A percentile compares a stretch with the other conserved stretches of the same genome.
Conservation (phyloP, 1,140 invertebrate genomes). For the Philaenus spumarius region DNA sequence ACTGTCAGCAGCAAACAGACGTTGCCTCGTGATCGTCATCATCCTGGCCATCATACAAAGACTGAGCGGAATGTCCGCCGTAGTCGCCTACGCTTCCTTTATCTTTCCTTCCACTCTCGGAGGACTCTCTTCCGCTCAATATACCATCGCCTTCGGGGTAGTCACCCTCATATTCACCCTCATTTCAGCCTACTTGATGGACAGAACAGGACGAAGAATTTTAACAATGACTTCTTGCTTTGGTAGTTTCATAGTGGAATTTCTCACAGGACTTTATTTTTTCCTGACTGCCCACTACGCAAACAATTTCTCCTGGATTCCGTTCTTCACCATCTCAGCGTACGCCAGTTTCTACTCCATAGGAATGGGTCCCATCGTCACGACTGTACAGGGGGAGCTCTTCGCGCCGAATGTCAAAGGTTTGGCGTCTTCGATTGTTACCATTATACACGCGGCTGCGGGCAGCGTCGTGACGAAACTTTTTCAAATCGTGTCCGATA, state of each 20-base stretch:
- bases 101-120: slow-evolving; percentile 33
- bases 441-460: slow-evolving; percentile 38
- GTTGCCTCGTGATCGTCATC: slow-evolving; percentile 43
- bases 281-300: slow-evolving; percentile 44
- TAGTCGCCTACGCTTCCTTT: slow-evolving; percentile 26
- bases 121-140: slow-evolving; percentile 15
- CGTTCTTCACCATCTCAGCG: slow-evolving; percentile 48
- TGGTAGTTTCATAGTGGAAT: slow-evolving; percentile 43
- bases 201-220: slow-evolving; percentile 43
- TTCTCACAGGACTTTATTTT: slow-evolving; percentile 35
- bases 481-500: slow-evolving; percentile 51
- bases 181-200: slow-evolving; percentile 41
- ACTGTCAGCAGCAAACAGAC: slow-evolving; percentile 38
- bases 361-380: slow-evolving; percentile 51
- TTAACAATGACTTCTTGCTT: slow-evolving; percentile 45
- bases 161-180: slow-evolving; percentile 40
- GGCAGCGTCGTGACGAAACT: slow-evolving; percentile 69
- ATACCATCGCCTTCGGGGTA: slow-evolving; percentile 25
- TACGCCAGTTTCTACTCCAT: slow-evolving; percentile 51
- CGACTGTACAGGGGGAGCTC: slow-evolving; percentile 53
- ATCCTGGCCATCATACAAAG: slow-evolving; percentile 30
- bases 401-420: slow-evolving; percentile 56
- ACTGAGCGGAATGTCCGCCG: slow-evolving; percentile 26
- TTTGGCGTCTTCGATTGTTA: slow-evolving; percentile 43
- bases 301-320: slow-evolving; percentile 41